These are phyloP conservation scores for Meriones psammophilus DNA, from an alignment of 2,797 vertebrate genomes.

Conservation along the genomic window DNA sequence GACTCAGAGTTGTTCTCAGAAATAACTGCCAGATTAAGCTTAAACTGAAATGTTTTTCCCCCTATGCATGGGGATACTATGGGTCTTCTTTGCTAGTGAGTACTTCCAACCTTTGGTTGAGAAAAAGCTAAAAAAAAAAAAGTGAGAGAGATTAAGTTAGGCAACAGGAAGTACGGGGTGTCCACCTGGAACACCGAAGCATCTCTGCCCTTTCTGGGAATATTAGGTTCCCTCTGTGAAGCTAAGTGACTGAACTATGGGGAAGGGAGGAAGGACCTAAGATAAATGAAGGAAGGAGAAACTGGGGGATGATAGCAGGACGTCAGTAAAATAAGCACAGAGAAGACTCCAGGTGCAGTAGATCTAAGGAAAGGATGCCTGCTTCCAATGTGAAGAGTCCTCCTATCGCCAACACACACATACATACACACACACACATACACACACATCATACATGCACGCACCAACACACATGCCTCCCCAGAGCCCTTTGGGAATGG, in stretches of 20 bases:
- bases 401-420: neutral
- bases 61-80: neutral
- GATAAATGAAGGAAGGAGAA: neutral
- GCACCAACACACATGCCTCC: neutral
- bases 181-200: neutral
- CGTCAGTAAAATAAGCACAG: neutral
- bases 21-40: neutral
- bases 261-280: neutral
- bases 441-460: neutral
- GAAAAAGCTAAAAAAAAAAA: neutral
- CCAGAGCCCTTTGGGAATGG: neutral
- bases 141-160: neutral
- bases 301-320: neutral
- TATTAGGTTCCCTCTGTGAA: neutral
- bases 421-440: neutral
- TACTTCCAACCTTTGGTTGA: neutral
- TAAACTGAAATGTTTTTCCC: neutral
- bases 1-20: slow-evolving; percentile 25
- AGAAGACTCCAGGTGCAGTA: neutral
- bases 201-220: neutral
- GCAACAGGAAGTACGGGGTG: neutral
- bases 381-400: neutral
- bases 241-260: neutral
- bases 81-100: neutral
- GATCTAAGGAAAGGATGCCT: neutral